These are phyloP conservation scores for Lobophora halterata DNA, from an alignment of 2,888 invertebrate genomes.

Conservation along the genomic window DNA sequence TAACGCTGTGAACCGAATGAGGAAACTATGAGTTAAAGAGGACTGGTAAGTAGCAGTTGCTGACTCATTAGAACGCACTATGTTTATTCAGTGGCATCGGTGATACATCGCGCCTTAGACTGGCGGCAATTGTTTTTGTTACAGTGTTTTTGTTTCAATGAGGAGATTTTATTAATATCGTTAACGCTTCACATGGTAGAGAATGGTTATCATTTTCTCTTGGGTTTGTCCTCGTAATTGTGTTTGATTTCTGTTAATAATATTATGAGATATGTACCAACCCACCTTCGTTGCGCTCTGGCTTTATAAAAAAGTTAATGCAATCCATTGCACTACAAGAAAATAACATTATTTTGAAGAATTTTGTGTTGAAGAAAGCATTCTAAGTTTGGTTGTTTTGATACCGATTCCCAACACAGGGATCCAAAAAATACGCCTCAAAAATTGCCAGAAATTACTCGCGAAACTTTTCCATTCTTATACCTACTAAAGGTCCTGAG, in stretches of 20 bases:
- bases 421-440: slow-evolving; percentile 43
- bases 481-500: no score
- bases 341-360: slow-evolving; percentile 44
- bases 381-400: slow-evolving; percentile 48
- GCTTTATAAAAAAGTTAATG: no score
- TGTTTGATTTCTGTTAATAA: no score
- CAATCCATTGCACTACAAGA: no score
- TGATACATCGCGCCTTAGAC: slow-evolving; percentile 49
- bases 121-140: slow-evolving; percentile 50
- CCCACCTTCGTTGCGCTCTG: no score
- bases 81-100: slow-evolving; percentile 50
- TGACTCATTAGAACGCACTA: slow-evolving; percentile 52
- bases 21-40: slow-evolving; percentile 20
- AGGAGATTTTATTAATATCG: slow-evolving; percentile 23
- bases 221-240: no score
- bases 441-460: slow-evolving; percentile 25
- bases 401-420: slow-evolving; percentile 41
- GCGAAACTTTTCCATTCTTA: no score
- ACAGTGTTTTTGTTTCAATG: slow-evolving; percentile 36
- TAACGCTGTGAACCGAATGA: slow-evolving; percentile 40
- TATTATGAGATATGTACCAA: no score
- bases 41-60: slow-evolving; percentile 47
- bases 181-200: slow-evolving; percentile 5
- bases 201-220: no score
- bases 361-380: slow-evolving; percentile 42